Base-by-base conservation (phyloP, 2,888 invertebrate genomes). In the Rhopalosiphum nymphaeae region DNA sequence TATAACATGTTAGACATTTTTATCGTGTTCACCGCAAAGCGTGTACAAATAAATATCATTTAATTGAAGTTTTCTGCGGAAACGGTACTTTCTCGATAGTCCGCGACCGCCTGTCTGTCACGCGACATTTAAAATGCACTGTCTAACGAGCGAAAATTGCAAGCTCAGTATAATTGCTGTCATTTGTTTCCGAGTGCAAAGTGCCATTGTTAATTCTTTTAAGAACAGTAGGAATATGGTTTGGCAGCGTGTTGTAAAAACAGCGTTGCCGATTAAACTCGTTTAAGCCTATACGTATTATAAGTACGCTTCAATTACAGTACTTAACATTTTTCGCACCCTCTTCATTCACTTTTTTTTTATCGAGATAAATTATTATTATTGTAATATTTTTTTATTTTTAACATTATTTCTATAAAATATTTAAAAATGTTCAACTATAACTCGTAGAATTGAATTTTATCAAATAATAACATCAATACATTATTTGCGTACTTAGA, bases 131-230 rank as follows among this genome's bases (percentile, higher is more conserved):
- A 67, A 91, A 91, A 78, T 49, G 16, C 67, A 90, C 90, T 36
- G 90, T 36, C 90, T n/a, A 46, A 78, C 78, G 91, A 46, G 44
- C 44, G 3, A 46, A 61, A 89, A 89, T n/a, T 61, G 57, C 91
- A 36, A 91, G 49, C 53, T 91, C 42, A 26, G 78, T 78, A 29
- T 89, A 89, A 89, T 89, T 89, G 61, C 89, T 89, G 89, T 89
- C 44, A 89, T 89, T 89, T 61, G 61, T 89, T 42, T 10, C 21
- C 85, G 44, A 44, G 89, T 61, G 89, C 29, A 46, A 89, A 89
- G 89, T 89, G 44, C 44, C 61, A 89, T 89, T 89, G 89, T 89
- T 44, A 21, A 29, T 9, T 89, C 61, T 89, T 89, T 44, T 61
- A 61, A 46, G 46, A 46, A 46, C 90, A 7, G 57, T 61, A 44